phyloP scores from a whole-genome alignment of 2,888 invertebrate species.

The Drosophila demipolita region DNA sequence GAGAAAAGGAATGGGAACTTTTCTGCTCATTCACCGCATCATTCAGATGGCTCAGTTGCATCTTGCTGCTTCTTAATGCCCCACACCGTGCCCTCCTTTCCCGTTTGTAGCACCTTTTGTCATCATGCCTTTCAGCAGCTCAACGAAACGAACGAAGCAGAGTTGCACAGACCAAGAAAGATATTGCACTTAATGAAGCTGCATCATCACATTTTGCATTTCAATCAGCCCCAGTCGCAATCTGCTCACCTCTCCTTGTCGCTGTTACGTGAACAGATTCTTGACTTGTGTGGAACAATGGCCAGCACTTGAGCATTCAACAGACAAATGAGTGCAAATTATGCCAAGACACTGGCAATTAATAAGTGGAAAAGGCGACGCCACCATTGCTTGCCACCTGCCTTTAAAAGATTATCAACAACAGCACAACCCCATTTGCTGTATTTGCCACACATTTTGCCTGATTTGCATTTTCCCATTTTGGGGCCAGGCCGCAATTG shows the following conservation, averaged over 20 bases:
- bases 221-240: constrained; percentile 14
- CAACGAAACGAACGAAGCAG: constrained; percentile 41
- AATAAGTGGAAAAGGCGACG: constrained; percentile 71
- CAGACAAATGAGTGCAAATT: constrained; percentile 80
- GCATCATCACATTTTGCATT: constrained; percentile 81
- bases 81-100: constrained; percentile 1
- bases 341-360: constrained; percentile 81
- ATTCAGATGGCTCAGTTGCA: constrained; percentile 45
- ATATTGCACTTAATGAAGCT: constrained; percentile 79
- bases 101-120: constrained; percentile 66
- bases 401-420: constrained; percentile 41
- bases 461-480: constrained; percentile 58
- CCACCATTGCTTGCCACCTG: constrained; percentile 45
- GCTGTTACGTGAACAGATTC: constrained; percentile 67
- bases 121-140: constrained; percentile 73
- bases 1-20: constrained; percentile 47
- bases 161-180: constrained; percentile 43
- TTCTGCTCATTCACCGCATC: constrained; percentile 53
- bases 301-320: constrained; percentile 71
- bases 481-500: constrained; percentile 17
- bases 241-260: not conserved
- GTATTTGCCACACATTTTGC: constrained; percentile 51
- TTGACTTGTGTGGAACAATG: constrained; percentile 68
- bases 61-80: constrained; percentile 3
- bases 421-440: constrained; percentile 28